Evolutionary conservation across 2,888 invertebrate genomes (phyloP), one percentile per base, ranked within the genome.

Genomic region (Cheilosia soror): DNA sequence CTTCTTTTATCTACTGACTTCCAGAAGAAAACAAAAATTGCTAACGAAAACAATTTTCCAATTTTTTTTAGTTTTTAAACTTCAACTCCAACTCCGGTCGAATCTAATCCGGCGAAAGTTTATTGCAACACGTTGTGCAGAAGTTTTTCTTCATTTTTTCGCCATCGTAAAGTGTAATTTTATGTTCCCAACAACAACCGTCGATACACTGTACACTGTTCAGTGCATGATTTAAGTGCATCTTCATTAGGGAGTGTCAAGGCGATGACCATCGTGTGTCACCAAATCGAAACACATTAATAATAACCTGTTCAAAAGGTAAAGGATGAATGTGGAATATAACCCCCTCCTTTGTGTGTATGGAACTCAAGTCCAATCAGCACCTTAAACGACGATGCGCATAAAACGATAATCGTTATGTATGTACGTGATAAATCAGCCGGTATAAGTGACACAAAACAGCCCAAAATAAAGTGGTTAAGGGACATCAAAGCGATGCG

Each of bases 211-310:
- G 37, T 4, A 40, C n/a, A 33, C 11, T 9, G 37, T 55, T 20
- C 42, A 55, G 4, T 55, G 13, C 60, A 79, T 79, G 72, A 79
- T 79, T 79, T 81, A 76, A 53, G 49, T 68, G 68, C 42, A 51
- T 62, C 76, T 81, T 76, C 81, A 76, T 81, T 81, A 71, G 62
- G 81, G 81, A 81, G 81, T 76, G 81, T 65, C 81, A 76, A 81
- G 69, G 76, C 69, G 76, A 63, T 69, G 69, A 57, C 58, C 76
- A 76, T 53, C 66, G 55, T 79, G 44, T 69, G 81, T 81, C 76
- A 81, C 75, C 69, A 53, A 65, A 81, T 69, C 63, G 63, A 63
- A 65, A 47, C 33, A 13, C 63, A 81, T 72, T 72, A 81, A 71
- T 75, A 80, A 76, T 76, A 75, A 75, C 76, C 69, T 49, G 63